Base-by-base conservation (phyloP, 2,113 vertebrate genomes). In the Pomatorhinus ruficollis region DNA sequence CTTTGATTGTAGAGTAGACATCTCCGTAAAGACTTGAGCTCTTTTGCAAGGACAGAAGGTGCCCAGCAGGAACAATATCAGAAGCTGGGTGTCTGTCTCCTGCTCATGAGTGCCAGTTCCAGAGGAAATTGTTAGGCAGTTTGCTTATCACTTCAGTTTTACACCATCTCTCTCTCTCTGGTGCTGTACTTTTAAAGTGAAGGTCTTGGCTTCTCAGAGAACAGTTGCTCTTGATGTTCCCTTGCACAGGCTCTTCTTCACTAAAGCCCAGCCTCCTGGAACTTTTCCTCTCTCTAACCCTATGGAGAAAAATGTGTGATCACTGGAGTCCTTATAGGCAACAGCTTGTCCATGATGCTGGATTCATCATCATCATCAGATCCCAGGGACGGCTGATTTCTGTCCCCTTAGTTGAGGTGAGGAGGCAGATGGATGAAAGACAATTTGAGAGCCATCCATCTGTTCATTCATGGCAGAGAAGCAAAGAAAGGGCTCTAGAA, bases 21-120 rank as follows among this genome's bases (percentile, higher is more conserved):
- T 89, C 69, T 81, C 81, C 57, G 69, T 90, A 75, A 81, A 92
- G 47, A 91, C 93, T 59, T 70, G 52, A 96, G 63, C 54, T 80
- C 84, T 90, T 82, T 60, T 72, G 12, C 61, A 66, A 80, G 84
- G 81, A 83, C 96, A 85, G 94, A 93, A 96, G 84, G 87, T 70
- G 50, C 81, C 70, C 87, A 96, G 89, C 84, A 91, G 93, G 89
- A 95, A 3, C 27, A 22, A 3, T 90, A 54, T 61, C 53, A 87
- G 89, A 85, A 95, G 87, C 78, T 93, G 71, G 84, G 82, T 95
- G 82, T 95, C 70, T 96, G 53, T 93, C 74, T 94, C 37, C 52
- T 85, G 87, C 84, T 70, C 52, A 28, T 24, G 91, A 94, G 14
- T 72, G 74, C 87, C 54, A 76, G 61, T 53, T 96, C 74, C 70